Base-by-base conservation (phyloP, 2,797 vertebrate genomes). In the Pseudochaenichthys georgianus region DNA sequence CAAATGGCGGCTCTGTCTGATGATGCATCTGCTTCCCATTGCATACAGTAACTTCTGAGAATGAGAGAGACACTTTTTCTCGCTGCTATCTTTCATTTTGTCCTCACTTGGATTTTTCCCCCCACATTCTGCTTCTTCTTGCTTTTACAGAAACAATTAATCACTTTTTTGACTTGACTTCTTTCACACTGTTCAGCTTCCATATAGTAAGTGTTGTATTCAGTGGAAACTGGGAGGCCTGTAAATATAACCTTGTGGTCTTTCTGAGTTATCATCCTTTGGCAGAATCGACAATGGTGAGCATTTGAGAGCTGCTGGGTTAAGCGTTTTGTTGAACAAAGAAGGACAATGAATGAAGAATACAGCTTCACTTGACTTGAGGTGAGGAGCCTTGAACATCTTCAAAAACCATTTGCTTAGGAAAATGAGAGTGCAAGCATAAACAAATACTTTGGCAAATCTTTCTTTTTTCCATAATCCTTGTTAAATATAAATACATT, bases 11-110 rank as follows among this genome's bases (percentile, higher is more conserved):
- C 68, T 28, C 79, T 69, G 73, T 75, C 79, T 41, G 47, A 69
- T 3, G 52, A 74, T 86, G 89, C 90, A 91, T 94, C 92, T 94
- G 90, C 80, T 91, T 88, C 78, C 58, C 74, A 76, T 94, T 90
- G 87, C 68, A 17, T 48, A 48, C 68, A 64, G 78, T 81, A 81
- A 88, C 83, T 83, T 88, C 87, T 77, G 73, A 85, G 38, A 68
- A 38, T 0, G 21, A 76, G 70, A 70, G 57, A 73, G 72, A 81
- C 48, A 52, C 78, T 74, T 87, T 74, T 81, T 73, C 64, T 73
- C 38, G 0, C 60, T 11, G 64, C 83, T 71, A 80, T 86, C 70
- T 69, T 81, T 82, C 65, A 78, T 65, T 87, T 73, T 81, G 65
- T 76, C 81, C 63, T 84, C 60, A 9, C 73, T 71, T 61, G 62